Base-by-base conservation (phyloP, 2,888 invertebrate species). In the Phaedon cochleariae region DNA sequence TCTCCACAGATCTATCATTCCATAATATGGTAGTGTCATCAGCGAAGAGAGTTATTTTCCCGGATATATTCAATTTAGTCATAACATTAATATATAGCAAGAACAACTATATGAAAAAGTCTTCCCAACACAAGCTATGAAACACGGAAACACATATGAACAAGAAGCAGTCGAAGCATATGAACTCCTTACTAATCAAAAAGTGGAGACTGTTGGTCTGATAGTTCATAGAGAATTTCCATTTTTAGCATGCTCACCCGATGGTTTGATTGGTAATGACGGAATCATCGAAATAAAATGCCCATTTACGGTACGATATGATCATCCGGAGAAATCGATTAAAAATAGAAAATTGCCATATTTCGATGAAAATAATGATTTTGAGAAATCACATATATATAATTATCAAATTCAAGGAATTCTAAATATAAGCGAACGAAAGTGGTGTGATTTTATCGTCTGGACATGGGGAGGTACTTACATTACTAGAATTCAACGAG, bases 261-360 rank as follows among this genome's bases (percentile, higher is more conserved):
- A 58, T 58, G 58, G 58, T 6, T 29, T 58, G 22, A 18, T 58
- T 1, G 31, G 18, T 18, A 29, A 22, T 17, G 48, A 58, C 22
- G 48, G 48, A 9, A 29, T 58, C 0, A n/a, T 58, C 4, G 48
- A 58, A n/a, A n/a, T 58, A 10, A 55, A 55, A 20, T 55, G 41
- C 21, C 55, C 55, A n/a, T 55, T 41, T 10, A 34, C n/a, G n/a
- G n/a, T n/a, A n/a, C n/a, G n/a, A n/a, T n/a, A n/a, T n/a, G n/a
- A n/a, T n/a, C n/a, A n/a, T n/a, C 57, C 57, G 10, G 10, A 55
- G 15, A 12, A 22, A 49, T 51, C 51, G 5, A 9, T 51, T 10
- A 21, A 18, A 10, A 22, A 51, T 12, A 29, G 5, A 7, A 15
- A 29, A 52, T 29, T 52, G 29, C n/a, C 26, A 52, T 52, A 52